Percentiles rank a stretch among this genome's conserved stretches.
phyloP scores from a whole-genome alignment of 1,140 invertebrate genomes.

The Kradibia gibbosae region DNA sequence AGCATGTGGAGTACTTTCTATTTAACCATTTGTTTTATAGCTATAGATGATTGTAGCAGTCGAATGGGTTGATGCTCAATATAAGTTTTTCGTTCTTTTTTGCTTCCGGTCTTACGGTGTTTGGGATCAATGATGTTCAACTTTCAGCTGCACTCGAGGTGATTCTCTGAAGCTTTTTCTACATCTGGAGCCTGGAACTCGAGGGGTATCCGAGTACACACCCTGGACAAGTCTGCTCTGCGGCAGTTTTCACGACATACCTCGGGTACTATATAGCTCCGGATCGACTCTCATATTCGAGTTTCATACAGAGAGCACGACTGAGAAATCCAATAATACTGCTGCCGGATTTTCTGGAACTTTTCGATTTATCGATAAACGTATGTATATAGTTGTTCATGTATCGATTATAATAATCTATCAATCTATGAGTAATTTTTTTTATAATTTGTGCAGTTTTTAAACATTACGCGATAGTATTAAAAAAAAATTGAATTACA shows the following conservation, averaged over 20 bases:
- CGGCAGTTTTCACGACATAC: slow-evolving; percentile 81
- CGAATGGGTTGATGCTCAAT: slow-evolving; percentile 33
- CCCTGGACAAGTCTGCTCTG: slow-evolving; percentile 84
- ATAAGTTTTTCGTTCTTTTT: slow-evolving; percentile 30
- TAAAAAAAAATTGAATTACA: too few species aligned
- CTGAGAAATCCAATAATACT: not conserved
- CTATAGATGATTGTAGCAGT: not conserved
- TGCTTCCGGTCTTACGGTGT: slow-evolving; percentile 34
- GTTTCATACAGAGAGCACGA: slow-evolving; percentile 81
- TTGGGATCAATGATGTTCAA: not conserved
- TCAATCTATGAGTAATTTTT: too few species aligned
- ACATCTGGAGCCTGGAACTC: slow-evolving; percentile 77
- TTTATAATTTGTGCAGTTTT: too few species aligned
- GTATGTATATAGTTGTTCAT: slow-evolving; percentile 81
- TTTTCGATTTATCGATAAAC: slow-evolving; percentile 86
- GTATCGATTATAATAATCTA: too few species aligned
- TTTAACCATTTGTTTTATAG: too few species aligned
- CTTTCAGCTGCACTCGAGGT: slow-evolving; percentile 81
- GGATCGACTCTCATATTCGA: slow-evolving; percentile 85
- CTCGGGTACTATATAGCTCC: slow-evolving; percentile 86
- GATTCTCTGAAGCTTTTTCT: slow-evolving; percentile 89
- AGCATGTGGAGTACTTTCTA: too few species aligned
- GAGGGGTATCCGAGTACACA: slow-evolving; percentile 84
- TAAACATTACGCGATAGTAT: too few species aligned
- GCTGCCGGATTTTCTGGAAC: slow-evolving; percentile 84